Evolutionary conservation across 2,888 invertebrate species (phyloP), one percentile per base, ranked within the genome.

Genomic region (Orchesella flavescens): DNA sequence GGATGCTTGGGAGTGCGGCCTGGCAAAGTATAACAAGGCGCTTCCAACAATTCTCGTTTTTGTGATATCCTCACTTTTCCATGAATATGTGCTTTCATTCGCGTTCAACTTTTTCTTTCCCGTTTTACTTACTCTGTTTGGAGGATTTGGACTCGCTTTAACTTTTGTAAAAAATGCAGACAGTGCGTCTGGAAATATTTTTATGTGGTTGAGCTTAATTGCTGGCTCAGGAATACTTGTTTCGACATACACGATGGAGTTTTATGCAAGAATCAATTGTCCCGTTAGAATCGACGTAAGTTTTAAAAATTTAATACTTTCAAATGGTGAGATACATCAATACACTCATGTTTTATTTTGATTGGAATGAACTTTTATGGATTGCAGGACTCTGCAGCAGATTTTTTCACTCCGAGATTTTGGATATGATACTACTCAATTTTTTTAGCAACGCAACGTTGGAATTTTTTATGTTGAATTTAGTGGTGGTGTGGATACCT

Each of bases 31-130:
- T 57, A 73, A 69, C 68, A 85, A 84, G 68, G 77, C 87, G 5
- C 23, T 92, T 0, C 92, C 94, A 0, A 93, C 93, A 87, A 89
- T 93, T 1, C 89, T 91, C 7, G 95, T 95, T 0, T 95, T 97
- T 88, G 89, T 94, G 89, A 91, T 83, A 61, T 96, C 98, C 0
- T 94, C 97, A 0, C 88, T 95, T 0, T 94, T 96, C 82, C 98
- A 98, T 90, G 98, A 98, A 90, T 94, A 96, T 90, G 93, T 97
- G 74, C 89, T 98, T 43, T 93, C 93, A 0, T 92, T 95, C 69
- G 93, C 94, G 0, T 93, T 97, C 88, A 93, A 95, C 46, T 94
- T 96, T 90, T 96, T 96, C 90, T 96, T 96, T 89, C 98, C 98
- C 0, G 93, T 96, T 1, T 91, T 98, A 89, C 92, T 97, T 88